A percentile compares a stretch with the other conserved stretches of the same genome.
Conservation (phyloP, 2,888 invertebrate species). For the Xestia sexstrigata region DNA sequence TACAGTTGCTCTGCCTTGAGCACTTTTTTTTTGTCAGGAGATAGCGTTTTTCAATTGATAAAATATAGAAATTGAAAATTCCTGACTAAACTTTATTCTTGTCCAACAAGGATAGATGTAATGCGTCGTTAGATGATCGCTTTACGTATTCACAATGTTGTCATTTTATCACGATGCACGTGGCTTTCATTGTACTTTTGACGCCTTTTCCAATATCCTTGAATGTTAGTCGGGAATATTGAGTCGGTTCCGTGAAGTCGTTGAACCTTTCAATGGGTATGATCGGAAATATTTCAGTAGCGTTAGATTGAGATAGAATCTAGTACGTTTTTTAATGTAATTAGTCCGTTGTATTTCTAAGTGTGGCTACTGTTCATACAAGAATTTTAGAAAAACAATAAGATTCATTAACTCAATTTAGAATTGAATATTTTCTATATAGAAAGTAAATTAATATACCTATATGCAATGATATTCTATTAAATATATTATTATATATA, state of each 20-base stretch:
- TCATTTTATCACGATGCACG: background rate
- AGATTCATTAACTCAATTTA: background rate
- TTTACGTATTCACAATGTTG: background rate
- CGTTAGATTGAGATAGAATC: background rate
- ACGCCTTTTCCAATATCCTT: background rate
- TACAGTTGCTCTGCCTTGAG: background rate
- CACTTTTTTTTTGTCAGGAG: background rate
- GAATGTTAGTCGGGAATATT: background rate
- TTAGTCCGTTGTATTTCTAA: background rate
- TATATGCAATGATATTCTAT: no score
- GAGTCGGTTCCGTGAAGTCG: background rate
- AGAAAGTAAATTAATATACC: background rate
- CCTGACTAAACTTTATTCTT: background rate
- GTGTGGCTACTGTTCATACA: background rate
- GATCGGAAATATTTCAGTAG: background rate
- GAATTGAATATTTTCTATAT: background rate
- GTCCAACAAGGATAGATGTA: background rate
- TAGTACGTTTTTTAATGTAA: background rate
- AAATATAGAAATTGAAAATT: background rate
- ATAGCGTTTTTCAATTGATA: no score
- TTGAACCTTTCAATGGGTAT: conserved; percentile 11
- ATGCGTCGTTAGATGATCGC: background rate
- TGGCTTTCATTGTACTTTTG: background rate
- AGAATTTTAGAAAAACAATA: background rate
- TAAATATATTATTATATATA: no score